These are phyloP conservation scores for Cheumatopsyche charites DNA, from an alignment of 1,140 invertebrate genomes.

Conservation along the genomic window DNA sequence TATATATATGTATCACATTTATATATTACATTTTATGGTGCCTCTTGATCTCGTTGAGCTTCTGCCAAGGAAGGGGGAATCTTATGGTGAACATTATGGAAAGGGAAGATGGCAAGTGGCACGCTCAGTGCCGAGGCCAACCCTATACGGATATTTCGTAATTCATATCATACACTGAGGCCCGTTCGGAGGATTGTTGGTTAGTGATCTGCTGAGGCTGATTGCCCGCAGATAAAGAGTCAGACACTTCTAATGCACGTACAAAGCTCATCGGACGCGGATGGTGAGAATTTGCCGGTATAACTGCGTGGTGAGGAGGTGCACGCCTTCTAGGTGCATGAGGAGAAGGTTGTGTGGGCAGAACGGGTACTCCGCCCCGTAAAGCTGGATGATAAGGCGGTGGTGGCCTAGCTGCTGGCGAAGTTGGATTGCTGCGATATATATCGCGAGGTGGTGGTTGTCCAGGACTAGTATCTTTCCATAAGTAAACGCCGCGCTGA, in stretches of 20 bases:
- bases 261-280: slow-evolving; percentile 89
- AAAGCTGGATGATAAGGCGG: slow-evolving; percentile 58
- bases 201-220: slow-evolving; percentile 54
- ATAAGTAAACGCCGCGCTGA: slow-evolving; percentile 81
- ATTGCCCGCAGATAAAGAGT: slow-evolving; percentile 70
- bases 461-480: slow-evolving; percentile 78
- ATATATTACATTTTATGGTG: slow-evolving; percentile 19
- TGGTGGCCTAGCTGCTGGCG: slow-evolving; percentile 51
- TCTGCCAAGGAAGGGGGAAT: slow-evolving; percentile 14
- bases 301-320: slow-evolving; percentile 51
- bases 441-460: slow-evolving; percentile 70
- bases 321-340: slow-evolving; percentile 69
- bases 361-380: slow-evolving; percentile 70
- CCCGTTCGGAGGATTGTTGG: slow-evolving; percentile 78
- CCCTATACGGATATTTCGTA: slow-evolving; percentile 88
- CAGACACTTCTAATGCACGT: slow-evolving; percentile 87
- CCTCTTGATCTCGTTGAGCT: slow-evolving; percentile 20
- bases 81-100: not conserved
- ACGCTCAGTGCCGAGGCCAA: slow-evolving; percentile 48
- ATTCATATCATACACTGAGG: slow-evolving; percentile 93
- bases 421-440: slow-evolving; percentile 54
- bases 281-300: slow-evolving; percentile 28
- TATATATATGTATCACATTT: not conserved
- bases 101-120: slow-evolving; percentile 38
- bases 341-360: slow-evolving; percentile 68